Base-by-base conservation (phyloP, 2,888 invertebrate species). In the Lymantria dispar region DNA sequence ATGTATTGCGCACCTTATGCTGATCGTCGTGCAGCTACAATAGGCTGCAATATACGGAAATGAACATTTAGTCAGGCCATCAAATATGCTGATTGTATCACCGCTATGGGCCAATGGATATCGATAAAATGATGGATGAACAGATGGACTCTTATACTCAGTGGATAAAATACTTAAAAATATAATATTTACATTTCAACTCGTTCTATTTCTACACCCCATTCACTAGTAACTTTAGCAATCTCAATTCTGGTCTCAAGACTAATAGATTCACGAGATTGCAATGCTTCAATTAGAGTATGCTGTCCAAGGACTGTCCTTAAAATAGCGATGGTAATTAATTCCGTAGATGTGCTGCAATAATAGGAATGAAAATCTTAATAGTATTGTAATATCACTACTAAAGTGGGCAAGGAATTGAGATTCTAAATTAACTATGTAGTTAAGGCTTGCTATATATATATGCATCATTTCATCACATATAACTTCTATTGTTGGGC, bases 321-420 rank as follows among this genome's bases (percentile, higher is more conserved):
- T 47, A 92, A 72, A 31, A 82, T 81, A 11, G 92, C 83, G 29
- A 90, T 80, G 13, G 97, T 96, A 48, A 97, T 84, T 8, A 97
- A 91, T 51, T 96, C 92, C 0, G 97, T 97, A 0, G 96, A 96
- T 72, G 96, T 96, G 76, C 96, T 96, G 77, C 80, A 80, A 56
- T 71, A 38, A 37, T 10, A 33, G 8, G 8, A 33, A 33, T 10
- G 2, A 33, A 33, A 10, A 33, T 33, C 8, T 33, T 33, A 33
- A 33, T 10, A 33, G 10, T 10, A 33, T 7, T 33, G 9, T n/a
- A n/a, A 33, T 33, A 33, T 33, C 30, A 30, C 5, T 30, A 7
- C n/a, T n/a, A n/a, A n/a, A n/a, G n/a, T n/a, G n/a, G n/a, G n/a
- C n/a, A n/a, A n/a, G n/a, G n/a, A n/a, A n/a, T n/a, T n/a, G n/a